Evolutionary conservation across 2,113 vertebrate genomes (phyloP).

Genomic region (Macquaria australasica): DNA sequence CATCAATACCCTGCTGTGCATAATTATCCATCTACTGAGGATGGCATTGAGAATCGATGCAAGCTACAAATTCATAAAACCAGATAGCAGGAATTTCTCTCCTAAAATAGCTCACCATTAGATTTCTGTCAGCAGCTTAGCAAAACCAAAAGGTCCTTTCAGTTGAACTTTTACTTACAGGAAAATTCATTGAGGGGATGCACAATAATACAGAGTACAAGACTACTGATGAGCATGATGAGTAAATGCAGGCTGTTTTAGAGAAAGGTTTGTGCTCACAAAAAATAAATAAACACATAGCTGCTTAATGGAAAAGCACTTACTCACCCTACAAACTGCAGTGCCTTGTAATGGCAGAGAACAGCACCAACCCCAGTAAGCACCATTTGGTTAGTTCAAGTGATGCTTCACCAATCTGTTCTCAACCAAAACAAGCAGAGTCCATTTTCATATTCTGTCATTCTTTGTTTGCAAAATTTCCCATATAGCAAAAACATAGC

Average conservation of each 20-base stretch:
- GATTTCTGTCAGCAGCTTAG: constrained; percentile 43
- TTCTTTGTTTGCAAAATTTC: not conserved
- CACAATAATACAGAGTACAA: constrained; percentile 15
- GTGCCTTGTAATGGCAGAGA: constrained; percentile 15
- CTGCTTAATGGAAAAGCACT: constrained; percentile 41
- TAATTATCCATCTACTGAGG: constrained; percentile 53
- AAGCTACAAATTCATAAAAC: constrained; percentile 48
- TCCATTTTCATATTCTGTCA: not conserved
- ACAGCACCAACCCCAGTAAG: constrained; percentile 7
- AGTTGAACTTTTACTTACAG: not conserved
- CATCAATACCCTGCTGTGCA: constrained; percentile 66
- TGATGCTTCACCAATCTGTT: constrained; percentile 9
- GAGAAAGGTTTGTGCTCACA: constrained; percentile 20
- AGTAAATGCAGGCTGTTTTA: constrained; percentile 6
- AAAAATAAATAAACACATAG: constrained; percentile 16
- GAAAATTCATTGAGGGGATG: constrained; percentile 2
- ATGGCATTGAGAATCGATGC: constrained; percentile 43
- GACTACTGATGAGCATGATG: constrained; percentile 9
- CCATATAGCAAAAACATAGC: not conserved
- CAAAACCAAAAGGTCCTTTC: constrained; percentile 3
- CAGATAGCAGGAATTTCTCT: constrained; percentile 27
- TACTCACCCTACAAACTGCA: constrained; percentile 23
- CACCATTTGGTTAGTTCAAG: constrained; percentile 25
- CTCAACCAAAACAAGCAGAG: not conserved
- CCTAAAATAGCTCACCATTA: constrained; percentile 38